Percentiles rank a stretch among this genome's conserved stretches.
phyloP scores from a whole-genome alignment of 2,113 vertebrate genomes.

The Notiomystis cincta region DNA sequence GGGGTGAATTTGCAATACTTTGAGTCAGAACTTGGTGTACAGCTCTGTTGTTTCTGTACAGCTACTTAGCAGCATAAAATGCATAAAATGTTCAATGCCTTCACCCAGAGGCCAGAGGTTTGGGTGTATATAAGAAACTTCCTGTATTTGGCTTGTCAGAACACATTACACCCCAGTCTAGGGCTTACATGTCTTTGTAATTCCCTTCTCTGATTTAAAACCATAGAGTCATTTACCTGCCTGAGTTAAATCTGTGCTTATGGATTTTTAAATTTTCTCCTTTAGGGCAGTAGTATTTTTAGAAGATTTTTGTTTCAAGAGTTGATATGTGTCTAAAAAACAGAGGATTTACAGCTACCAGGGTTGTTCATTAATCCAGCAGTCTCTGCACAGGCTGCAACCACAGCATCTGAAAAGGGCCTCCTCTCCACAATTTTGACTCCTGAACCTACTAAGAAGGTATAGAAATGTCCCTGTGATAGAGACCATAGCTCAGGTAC shows the following conservation, averaged over 20 bases:
- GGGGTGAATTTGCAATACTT: background rate
- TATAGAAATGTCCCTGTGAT: background rate
- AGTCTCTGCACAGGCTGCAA: background rate
- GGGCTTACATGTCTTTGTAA: background rate
- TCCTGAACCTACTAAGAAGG: background rate
- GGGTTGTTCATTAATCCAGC: background rate
- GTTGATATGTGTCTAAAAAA: background rate
- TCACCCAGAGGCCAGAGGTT: background rate
- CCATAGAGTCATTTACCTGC: background rate
- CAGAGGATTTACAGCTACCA: background rate
- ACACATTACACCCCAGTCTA: background rate
- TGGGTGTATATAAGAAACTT: background rate
- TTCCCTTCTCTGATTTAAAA: background rate
- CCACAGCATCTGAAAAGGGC: background rate
- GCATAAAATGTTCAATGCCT: background rate
- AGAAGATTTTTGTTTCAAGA: background rate
- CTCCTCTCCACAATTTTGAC: background rate
- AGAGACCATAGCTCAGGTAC: background rate
- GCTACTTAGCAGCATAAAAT: background rate
- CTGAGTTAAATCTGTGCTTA: background rate
- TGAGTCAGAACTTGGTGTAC: background rate
- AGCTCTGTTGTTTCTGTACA: rapidly evolving
- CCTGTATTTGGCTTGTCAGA: background rate
- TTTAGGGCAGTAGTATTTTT: background rate
- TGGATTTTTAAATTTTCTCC: background rate